phyloP scores from a whole-genome alignment of 2,113 vertebrate genomes.

The Pluvialis apricaria region DNA sequence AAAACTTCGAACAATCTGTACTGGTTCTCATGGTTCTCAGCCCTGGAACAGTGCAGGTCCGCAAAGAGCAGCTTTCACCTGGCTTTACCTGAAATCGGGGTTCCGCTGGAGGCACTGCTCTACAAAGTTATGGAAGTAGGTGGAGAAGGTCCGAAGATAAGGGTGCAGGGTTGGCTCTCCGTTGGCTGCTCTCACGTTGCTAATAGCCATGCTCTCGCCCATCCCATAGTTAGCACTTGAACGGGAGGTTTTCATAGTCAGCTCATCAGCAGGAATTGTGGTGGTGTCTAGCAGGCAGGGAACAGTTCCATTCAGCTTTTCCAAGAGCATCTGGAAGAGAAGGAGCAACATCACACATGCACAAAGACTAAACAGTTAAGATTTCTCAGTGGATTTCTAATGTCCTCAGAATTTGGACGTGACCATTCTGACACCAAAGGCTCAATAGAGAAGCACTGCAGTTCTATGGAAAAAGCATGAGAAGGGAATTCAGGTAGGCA shows the following conservation, averaged over 20 bases:
- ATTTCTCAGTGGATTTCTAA: neutral
- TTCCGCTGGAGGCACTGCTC: conserved; percentile 93
- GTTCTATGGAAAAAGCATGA: neutral
- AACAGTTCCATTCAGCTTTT: conserved; percentile 95
- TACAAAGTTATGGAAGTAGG: conserved; percentile 91
- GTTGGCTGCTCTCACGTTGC: conserved; percentile 80
- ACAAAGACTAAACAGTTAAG: neutral
- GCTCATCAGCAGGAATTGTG: conserved; percentile 93
- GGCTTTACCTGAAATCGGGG: conserved; percentile 84
- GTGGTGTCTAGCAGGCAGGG: conserved; percentile 94
- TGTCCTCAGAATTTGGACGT: neutral
- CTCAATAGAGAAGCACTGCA: neutral
- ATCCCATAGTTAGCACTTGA: conserved; percentile 84
- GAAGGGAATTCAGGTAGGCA: neutral
- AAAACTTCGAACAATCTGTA: neutral
- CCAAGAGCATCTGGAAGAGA: conserved; percentile 88
- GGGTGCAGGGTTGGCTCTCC: conserved; percentile 87
- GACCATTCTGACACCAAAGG: neutral
- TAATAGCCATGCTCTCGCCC: conserved; percentile 76
- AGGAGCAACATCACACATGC: neutral
- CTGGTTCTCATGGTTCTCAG: fast-evolving
- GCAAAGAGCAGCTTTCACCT: neutral
- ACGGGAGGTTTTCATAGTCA: conserved; percentile 86
- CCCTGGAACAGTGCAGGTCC: fast-evolving
- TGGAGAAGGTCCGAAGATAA: conserved; percentile 91